Conservation (phyloP, 2,113 vertebrate genomes). For the Ia io region DNA sequence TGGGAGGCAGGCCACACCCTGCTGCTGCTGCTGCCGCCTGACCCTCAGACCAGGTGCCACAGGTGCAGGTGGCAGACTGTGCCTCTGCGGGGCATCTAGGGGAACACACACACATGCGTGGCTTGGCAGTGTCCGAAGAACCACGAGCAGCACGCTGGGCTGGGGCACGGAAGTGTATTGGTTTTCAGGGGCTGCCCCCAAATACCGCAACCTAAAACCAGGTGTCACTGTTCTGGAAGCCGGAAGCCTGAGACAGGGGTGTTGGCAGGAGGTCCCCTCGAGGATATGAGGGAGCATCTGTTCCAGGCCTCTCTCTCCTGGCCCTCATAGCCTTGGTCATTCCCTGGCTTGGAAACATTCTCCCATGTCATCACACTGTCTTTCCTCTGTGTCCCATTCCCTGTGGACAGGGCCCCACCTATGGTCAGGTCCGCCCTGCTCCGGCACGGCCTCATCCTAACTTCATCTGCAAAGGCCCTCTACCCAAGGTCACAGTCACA, state of each 20-base stretch:
- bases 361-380: background rate
- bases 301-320: background rate
- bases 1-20: background rate
- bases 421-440: background rate
- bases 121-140: background rate
- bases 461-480: background rate
- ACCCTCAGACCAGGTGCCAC: background rate
- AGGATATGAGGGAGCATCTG: background rate
- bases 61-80: background rate
- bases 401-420: background rate
- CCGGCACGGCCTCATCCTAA: background rate
- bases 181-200: background rate
- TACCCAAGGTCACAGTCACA: background rate
- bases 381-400: background rate
- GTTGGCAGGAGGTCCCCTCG: background rate
- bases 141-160: fast-evolving
- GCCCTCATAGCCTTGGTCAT: background rate
- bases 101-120: background rate
- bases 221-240: background rate
- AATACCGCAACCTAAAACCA: too few relatives aligned
- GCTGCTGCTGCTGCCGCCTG: background rate
- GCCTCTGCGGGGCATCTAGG: fast-evolving
- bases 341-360: background rate
- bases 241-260: background rate
- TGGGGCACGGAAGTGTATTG: fast-evolving